Conservation (phyloP, 92 coral and sea anemone species). For the Phenganax subtilis region DNA sequence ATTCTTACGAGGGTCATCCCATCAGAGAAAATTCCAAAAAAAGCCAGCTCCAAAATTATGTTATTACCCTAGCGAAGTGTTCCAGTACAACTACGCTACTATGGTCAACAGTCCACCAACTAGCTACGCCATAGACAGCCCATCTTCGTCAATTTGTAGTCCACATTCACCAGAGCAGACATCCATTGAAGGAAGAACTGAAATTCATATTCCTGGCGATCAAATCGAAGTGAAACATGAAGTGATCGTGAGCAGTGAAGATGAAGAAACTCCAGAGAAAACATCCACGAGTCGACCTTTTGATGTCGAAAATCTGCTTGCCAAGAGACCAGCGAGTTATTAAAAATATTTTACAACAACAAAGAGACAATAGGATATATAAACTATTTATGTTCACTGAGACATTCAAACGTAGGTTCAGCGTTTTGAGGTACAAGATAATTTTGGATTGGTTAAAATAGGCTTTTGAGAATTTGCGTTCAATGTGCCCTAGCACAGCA, state of each 20-base stretch:
- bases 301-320: conserved; percentile 37
- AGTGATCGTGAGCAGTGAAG: not conserved
- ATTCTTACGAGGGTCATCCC: conserved; percentile 59
- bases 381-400: not conserved
- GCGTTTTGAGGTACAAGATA: not conserved
- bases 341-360: not conserved
- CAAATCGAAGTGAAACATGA: conserved; percentile 23
- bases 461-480: too few relatives aligned
- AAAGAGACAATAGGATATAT: not conserved
- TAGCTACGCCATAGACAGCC: not conserved
- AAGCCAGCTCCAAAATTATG: conserved; percentile 34
- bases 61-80: conserved; percentile 27
- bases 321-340: conserved; percentile 32
- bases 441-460: not conserved
- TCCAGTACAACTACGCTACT: conserved; percentile 17
- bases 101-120: conserved; percentile 19
- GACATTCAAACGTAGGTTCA: not conserved
- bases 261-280: not conserved
- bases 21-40: conserved; percentile 36
- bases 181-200: not conserved
- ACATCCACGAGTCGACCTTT: conserved; percentile 27
- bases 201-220: conserved; percentile 12
- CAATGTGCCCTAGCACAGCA: too few relatives aligned
- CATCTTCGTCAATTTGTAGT: not conserved
- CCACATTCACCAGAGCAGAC: not conserved